Conservation (phyloP, 2,113 vertebrate species). For the Telmatochromis sp. region DNA sequence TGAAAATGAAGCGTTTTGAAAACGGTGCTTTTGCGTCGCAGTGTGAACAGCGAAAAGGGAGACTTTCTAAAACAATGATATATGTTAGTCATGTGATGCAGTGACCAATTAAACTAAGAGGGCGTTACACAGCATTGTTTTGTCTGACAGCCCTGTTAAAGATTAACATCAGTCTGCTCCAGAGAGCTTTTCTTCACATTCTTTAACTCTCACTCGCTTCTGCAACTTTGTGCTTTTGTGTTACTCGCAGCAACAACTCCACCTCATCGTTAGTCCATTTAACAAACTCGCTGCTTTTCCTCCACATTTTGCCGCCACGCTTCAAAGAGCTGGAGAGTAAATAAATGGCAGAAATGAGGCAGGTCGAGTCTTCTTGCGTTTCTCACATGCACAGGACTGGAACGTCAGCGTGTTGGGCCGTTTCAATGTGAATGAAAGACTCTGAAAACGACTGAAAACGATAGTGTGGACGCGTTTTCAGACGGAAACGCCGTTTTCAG, state of each 20-base stretch:
- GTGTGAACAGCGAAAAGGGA: not conserved
- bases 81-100: not conserved
- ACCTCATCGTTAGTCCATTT: not conserved
- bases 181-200: not conserved
- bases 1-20: not conserved
- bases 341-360: not conserved
- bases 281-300: accelerated
- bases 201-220: not conserved
- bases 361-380: not conserved
- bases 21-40: not conserved
- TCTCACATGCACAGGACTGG: accelerated
- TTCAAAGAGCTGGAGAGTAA: not conserved
- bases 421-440: not conserved
- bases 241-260: not conserved
- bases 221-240: not conserved
- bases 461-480: not conserved
- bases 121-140: not conserved
- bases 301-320: accelerated
- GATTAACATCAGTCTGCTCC: not conserved
- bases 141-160: not conserved
- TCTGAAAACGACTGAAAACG: not conserved
- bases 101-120: not conserved
- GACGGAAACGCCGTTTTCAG: too few species aligned
- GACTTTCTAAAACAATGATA: not conserved
- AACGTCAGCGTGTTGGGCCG: not conserved